These are phyloP conservation scores for Calonectris borealis DNA, from an alignment of 2,113 vertebrate genomes.

Conservation along the genomic window DNA sequence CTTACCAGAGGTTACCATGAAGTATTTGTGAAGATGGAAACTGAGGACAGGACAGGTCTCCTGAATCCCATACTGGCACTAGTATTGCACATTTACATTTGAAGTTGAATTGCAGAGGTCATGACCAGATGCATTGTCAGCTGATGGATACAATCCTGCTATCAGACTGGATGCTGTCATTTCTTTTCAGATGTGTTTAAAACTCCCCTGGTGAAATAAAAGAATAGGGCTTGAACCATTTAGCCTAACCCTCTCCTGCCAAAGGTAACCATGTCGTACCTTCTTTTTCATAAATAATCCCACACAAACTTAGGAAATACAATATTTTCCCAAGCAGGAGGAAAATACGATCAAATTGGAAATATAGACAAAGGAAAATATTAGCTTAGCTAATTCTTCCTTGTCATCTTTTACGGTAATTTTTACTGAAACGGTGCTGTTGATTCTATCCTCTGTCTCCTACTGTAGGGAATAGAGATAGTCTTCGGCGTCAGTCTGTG, in stretches of 20 bases:
- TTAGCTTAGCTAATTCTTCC: not conserved
- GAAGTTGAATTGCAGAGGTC: not conserved
- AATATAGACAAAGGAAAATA: not conserved
- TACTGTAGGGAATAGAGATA: not conserved
- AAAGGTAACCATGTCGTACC: not conserved
- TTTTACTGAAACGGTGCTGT: not conserved
- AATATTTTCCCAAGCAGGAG: not conserved
- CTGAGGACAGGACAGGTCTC: not conserved
- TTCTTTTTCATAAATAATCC: not conserved
- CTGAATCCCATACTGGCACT: not conserved
- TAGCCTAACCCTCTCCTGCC: not conserved
- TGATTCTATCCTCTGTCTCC: not conserved
- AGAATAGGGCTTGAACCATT: not conserved
- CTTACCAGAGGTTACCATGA: not conserved
- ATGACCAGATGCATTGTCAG: not conserved
- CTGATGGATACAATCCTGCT: not conserved
- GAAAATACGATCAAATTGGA: not conserved
- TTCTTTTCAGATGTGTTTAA: not conserved
- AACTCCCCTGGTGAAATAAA: not conserved
- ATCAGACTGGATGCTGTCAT: not conserved
- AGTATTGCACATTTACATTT: not conserved
- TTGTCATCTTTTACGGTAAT: not conserved
- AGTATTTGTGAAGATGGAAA: not conserved
- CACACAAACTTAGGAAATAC: not conserved
- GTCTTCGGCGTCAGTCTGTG: not conserved